These are phyloP conservation scores for Varanus salvator DNA, from an alignment of 2,113 vertebrate genomes.

Conservation along the genomic window DNA sequence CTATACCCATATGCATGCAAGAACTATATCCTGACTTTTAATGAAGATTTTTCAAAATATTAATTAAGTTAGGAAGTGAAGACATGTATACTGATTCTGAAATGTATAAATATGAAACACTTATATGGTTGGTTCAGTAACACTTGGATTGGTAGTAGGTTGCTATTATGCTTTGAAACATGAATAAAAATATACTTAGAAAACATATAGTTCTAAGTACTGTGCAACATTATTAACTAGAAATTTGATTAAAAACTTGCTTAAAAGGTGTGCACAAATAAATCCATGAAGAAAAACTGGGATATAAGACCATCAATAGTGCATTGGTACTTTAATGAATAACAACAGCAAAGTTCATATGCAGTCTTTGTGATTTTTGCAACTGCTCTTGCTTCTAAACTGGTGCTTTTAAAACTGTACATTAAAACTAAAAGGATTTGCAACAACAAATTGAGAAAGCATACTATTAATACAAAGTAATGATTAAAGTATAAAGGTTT, in stretches of 20 bases:
- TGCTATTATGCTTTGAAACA: not conserved
- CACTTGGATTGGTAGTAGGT: not conserved
- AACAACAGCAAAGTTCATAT: not conserved
- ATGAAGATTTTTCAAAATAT: not conserved
- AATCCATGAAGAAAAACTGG: not conserved
- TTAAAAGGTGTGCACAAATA: not conserved
- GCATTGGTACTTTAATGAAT: not conserved
- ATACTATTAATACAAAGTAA: not conserved
- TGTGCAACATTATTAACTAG: not conserved
- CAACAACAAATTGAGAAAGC: not conserved
- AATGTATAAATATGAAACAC: not conserved
- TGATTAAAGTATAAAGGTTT: not conserved
- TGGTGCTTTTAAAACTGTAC: not conserved
- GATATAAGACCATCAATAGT: not conserved
- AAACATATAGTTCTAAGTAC: not conserved
- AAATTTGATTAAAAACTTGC: not conserved
- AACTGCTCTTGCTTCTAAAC: not conserved
- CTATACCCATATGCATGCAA: no score
- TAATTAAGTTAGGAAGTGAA: not conserved
- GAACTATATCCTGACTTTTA: not conserved
- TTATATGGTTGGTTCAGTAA: not conserved
- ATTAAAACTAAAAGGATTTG: not conserved
- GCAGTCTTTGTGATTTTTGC: not conserved
- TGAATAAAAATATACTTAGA: not conserved
- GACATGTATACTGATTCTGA: not conserved